A percentile compares a stretch with the other conserved stretches of the same genome.
Evolutionary conservation across 1,140 invertebrate genomes (phyloP).

Genomic region (Triops longicaudatus): DNA sequence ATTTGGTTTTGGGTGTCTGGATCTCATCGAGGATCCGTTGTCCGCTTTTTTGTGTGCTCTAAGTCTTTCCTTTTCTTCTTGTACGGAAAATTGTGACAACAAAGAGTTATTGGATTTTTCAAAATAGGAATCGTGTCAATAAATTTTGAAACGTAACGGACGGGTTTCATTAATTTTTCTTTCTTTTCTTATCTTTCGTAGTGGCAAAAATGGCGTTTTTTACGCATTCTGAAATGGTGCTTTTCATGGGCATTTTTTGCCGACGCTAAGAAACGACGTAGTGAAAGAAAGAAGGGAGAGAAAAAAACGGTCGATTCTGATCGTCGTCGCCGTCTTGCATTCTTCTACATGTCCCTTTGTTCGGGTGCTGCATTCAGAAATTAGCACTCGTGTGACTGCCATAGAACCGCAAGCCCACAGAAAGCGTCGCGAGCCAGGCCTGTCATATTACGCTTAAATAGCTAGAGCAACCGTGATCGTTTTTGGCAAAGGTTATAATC

Average conservation of each 20-base stretch:
- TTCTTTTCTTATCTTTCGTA: not conserved
- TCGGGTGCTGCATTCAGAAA: not conserved
- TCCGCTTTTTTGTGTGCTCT: not conserved
- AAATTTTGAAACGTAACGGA: not conserved
- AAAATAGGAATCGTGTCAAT: not conserved
- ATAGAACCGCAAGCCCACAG: not conserved
- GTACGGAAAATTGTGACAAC: not conserved
- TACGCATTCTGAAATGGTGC: slow-evolving; percentile 2
- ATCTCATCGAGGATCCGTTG: not conserved
- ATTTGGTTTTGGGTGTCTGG: slow-evolving; percentile 1
- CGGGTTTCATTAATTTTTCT: not conserved
- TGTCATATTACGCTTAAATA: not conserved
- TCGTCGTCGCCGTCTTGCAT: slow-evolving; percentile 13
- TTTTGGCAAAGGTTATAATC: not conserved
- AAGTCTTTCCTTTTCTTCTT: not conserved
- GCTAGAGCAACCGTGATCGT: not conserved
- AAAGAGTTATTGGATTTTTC: not conserved
- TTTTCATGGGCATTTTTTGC: slow-evolving; percentile 7
- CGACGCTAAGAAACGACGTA: not conserved
- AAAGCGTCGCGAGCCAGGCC: not conserved
- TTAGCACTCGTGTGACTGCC: slow-evolving; percentile 22
- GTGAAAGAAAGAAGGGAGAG: not conserved
- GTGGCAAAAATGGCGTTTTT: slow-evolving; percentile 6
- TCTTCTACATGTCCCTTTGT: slow-evolving; percentile 17
- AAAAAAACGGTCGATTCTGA: slow-evolving; percentile 9